These are phyloP conservation scores for Craseonycteris thonglongyai DNA, from an alignment of 2,113 vertebrate genomes.

Conservation along the genomic window DNA sequence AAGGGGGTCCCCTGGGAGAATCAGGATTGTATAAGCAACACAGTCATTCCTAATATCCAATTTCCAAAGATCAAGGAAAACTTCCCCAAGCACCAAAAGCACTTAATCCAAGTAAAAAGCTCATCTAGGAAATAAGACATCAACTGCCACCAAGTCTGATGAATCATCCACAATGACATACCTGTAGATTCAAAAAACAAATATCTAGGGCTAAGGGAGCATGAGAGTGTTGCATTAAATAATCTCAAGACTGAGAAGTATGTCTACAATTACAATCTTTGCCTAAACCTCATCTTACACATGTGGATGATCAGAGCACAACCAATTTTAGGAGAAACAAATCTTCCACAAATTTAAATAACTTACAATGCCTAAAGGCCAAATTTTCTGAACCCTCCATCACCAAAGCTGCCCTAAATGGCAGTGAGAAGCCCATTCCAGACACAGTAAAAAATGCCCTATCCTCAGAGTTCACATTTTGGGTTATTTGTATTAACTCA, in stretches of 20 bases:
- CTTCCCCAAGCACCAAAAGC: background rate
- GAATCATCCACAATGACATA: background rate
- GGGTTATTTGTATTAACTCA: background rate
- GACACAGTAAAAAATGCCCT: background rate
- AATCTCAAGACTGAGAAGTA: fast-evolving
- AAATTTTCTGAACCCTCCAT: background rate
- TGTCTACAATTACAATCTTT: background rate
- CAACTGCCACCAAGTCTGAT: background rate
- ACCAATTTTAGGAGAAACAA: background rate
- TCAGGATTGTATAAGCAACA: background rate
- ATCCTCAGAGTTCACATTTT: too few species aligned
- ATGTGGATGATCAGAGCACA: background rate
- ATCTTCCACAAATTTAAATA: background rate
- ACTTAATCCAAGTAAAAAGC: background rate
- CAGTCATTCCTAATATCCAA: background rate
- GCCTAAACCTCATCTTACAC: background rate
- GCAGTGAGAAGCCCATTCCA: background rate
- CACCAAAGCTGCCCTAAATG: background rate
- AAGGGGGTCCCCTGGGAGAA: background rate
- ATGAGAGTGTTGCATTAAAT: too few species aligned
- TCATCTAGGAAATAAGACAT: background rate
- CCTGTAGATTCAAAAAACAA: background rate
- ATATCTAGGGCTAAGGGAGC: background rate
- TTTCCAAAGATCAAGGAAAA: background rate
- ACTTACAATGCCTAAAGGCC: background rate